A percentile compares a stretch with the other conserved stretches of the same genome.
phyloP scores from a whole-genome alignment of 1,140 invertebrate genomes.

The Lepidurus packardi region DNA sequence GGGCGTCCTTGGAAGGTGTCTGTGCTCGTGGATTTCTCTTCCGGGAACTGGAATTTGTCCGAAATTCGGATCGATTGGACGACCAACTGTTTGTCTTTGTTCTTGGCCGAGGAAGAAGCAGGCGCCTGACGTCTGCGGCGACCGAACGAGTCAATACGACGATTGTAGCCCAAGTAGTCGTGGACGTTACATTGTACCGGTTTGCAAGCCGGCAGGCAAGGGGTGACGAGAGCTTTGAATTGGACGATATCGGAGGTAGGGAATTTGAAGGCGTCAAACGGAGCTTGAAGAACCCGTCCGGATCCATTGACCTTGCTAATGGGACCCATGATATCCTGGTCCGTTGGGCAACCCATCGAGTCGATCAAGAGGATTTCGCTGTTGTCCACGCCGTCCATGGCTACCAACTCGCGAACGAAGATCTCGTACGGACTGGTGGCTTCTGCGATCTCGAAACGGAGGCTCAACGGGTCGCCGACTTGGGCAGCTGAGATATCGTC shows the following conservation, averaged over 20 bases:
- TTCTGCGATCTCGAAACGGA: constrained; percentile 51
- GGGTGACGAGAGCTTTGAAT: constrained; percentile 52
- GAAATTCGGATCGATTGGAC: constrained; percentile 50
- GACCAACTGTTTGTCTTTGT: constrained; percentile 47
- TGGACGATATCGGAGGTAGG: constrained; percentile 53
- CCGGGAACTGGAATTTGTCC: constrained; percentile 48
- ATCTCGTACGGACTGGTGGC: constrained; percentile 51
- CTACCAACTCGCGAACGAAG: constrained; percentile 52
- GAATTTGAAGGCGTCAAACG: constrained; percentile 55
- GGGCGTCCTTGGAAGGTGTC: constrained; percentile 28
- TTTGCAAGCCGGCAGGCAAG: constrained; percentile 50
- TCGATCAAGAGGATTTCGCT: constrained; percentile 52
- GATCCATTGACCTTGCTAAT: constrained; percentile 42
- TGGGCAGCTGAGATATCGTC: constrained; percentile 47
- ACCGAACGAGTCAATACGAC: constrained; percentile 46
- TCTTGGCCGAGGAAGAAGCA: constrained; percentile 27
- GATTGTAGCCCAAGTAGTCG: constrained; percentile 45
- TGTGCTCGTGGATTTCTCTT: constrained; percentile 34
- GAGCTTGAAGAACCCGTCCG: constrained; percentile 47
- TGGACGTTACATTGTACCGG: constrained; percentile 48
- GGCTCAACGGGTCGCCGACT: constrained; percentile 50
- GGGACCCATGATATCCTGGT: constrained; percentile 50
- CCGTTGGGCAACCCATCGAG: constrained; percentile 50
- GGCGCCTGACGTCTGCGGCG: constrained; percentile 40
- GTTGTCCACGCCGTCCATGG: constrained; percentile 51